Percentiles rank a stretch among this genome's conserved stretches.
Conservation (phyloP, 2,888 invertebrate genomes). For the Operophtera brumata region DNA sequence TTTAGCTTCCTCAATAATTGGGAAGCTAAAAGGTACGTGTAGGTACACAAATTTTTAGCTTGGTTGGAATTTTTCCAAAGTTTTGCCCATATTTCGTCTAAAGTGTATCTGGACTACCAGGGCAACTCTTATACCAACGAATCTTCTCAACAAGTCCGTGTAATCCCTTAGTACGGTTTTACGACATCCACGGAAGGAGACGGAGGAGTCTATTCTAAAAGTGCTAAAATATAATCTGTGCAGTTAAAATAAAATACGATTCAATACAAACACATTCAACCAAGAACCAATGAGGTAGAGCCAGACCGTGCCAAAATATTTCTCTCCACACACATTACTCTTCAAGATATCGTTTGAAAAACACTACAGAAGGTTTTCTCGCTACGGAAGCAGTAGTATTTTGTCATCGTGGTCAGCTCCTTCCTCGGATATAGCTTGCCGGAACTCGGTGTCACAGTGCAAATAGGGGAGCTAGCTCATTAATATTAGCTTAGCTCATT, state of each 20-base stretch:
- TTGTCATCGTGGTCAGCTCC: constrained; percentile 25
- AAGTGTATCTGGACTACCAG: too few species aligned
- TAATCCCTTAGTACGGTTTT: too few species aligned
- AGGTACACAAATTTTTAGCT: too few species aligned
- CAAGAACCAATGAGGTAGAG: constrained; percentile 26
- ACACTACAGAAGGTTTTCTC: constrained; percentile 23
- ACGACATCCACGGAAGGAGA: too few species aligned
- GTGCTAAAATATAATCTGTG: background rate
- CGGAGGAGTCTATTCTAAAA: too few species aligned
- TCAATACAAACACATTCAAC: constrained; percentile 15
- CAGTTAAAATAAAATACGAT: constrained; percentile 2
- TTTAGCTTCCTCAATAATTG: too few species aligned
- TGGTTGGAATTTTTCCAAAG: too few species aligned
- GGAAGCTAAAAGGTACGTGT: too few species aligned
- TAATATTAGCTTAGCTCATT: too few species aligned
- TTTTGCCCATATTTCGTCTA: too few species aligned
- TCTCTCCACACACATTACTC: constrained; percentile 13
- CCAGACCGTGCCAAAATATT: constrained; percentile 5
- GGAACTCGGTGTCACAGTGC: constrained; percentile 8
- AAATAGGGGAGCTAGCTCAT: background rate
- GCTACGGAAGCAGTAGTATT: constrained; percentile 27
- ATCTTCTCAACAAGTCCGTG: too few species aligned
- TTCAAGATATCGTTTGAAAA: constrained; percentile 19
- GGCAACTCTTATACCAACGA: too few species aligned
- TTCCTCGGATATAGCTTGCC: constrained; percentile 27